Base-by-base conservation (phyloP, 2,888 invertebrate species). In the Bombylius discolor region DNA sequence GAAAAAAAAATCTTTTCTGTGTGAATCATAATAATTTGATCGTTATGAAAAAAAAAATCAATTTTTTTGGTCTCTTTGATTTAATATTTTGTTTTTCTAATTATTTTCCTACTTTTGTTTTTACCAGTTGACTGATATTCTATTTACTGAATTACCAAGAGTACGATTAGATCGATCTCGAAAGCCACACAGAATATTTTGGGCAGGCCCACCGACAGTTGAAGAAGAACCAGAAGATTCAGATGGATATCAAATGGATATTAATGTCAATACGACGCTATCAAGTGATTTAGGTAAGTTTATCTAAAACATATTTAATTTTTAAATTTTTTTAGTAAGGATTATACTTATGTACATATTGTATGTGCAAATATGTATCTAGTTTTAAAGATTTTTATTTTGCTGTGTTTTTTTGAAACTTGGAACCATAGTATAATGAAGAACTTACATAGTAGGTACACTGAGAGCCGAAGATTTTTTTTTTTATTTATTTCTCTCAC, bases 101-200 rank as follows among this genome's bases (percentile, higher is more conserved):
- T 54, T 34, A 48, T 56, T 47, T 53, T 49, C 23, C 23, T 45
- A 13, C 11, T 5, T 45, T 52, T 42, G 49, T 42, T 56, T 54
- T 55, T 23, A 23, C 23, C 58, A 74, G 74, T 62, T 72, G 56
- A 70, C 72, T 42, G 74, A 74, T 64, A 69, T 71, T 13, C 65
- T 72, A 52, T 74, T 72, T 59, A 72, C 72, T 62, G 73, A 74
- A 62, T 72, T 82, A 61, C 83, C 82, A 33, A 78, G 82, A 4
- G 78, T 84, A 5, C 79, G 85, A 42, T 72, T 85, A 61, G 85
- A 85, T 67, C 84, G 84, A 2, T 80, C 83, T 0, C 81, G 82
- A 50, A 78, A 80, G 59, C 69, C 71, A 4, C 67, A 64, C 13
- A 71, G 69, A 63, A 66, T 68, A 0, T 78, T 83, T 66, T 74